Percentiles rank a stretch among this genome's conserved stretches.
phyloP scores from a whole-genome alignment of 2,797 vertebrate genomes.

The Sandelia bainsii region DNA sequence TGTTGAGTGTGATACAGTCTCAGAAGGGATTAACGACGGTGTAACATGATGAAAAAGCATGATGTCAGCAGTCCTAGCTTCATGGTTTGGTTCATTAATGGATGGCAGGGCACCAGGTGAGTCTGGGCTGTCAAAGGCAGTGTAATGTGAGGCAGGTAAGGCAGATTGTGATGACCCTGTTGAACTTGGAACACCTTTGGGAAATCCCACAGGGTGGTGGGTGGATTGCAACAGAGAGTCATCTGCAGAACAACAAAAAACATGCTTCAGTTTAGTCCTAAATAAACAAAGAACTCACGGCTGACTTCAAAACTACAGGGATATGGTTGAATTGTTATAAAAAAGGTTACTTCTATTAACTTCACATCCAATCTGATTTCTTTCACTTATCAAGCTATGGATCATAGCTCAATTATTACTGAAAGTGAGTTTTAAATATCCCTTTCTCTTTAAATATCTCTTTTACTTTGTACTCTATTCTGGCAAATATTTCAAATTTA shows the following conservation, averaged over 20 bases:
- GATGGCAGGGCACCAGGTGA: conserved; percentile 60
- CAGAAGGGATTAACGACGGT: conserved; percentile 38
- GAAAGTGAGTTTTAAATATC: not conserved
- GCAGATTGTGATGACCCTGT: conserved; percentile 60
- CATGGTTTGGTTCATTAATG: conserved; percentile 49
- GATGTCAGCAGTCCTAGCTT: conserved; percentile 44
- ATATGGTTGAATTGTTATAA: not conserved
- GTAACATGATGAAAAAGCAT: conserved; percentile 32
- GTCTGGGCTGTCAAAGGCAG: conserved; percentile 61
- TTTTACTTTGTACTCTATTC: not conserved
- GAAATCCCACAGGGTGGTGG: conserved; percentile 45
- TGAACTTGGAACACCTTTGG: conserved; percentile 58
- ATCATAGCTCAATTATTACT: not conserved
- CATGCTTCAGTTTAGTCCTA: conserved; percentile 7
- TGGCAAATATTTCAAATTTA: not conserved
- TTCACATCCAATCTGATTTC: conserved; percentile 1
- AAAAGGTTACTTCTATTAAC: no score
- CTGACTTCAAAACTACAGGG: conserved; percentile 13
- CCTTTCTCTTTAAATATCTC: not conserved
- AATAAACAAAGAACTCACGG: not conserved
- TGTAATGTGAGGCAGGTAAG: conserved; percentile 65
- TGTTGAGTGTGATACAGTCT: conserved; percentile 24
- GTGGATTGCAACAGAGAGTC: conserved; percentile 59
- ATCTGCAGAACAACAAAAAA: conserved; percentile 63
- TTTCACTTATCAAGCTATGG: not conserved